Base-by-base conservation (phyloP, 2,797 vertebrate species). In the Vireo griseus region DNA sequence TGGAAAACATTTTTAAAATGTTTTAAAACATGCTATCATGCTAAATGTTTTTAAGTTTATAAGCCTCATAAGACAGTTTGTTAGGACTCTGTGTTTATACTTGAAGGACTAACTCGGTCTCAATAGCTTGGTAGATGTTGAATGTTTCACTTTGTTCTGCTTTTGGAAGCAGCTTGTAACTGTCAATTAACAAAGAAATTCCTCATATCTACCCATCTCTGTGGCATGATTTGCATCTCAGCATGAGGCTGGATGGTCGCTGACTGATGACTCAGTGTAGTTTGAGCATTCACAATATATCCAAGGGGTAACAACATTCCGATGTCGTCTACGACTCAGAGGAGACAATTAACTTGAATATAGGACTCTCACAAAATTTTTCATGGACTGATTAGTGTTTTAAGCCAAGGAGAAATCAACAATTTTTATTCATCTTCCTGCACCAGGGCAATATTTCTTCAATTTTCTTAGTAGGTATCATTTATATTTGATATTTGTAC, bases 161-260 rank as follows among this genome's bases (percentile, higher is more conserved):
- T 90, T 86, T 63, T n/a, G 39, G 48, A 79, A 72, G 67, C 67
- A 71, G 40, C 69, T 79, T 73, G 24, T 73, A 86, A 45, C 73
- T 85, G 42, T 40, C 59, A 44, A 28, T 84, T 94, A 75, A n/a
- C 48, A 62, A 48, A 88, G 48, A 68, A 86, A 28, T 93, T 66
- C 47, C 52, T 79, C 16, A 0, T 84, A 63, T 86, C 74, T 87
- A 0, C 57, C 44, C 54, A 81, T 67, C 86, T 93, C 80, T 76
- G 58, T 28, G 51, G 40, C 48, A 28, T 54, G 48, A 79, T 92
- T 83, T 73, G 26, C 79, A 62, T 73, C 83, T 81, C 83, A 82
- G 71, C 72, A 59, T 62, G 80, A 88, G 73, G 69, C 14, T 88
- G 80, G 55, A 73, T 82, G 86, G 86, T 82, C 94, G 77, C 67